Base-by-base conservation (phyloP, 2,797 vertebrate species). In the Limosa lapponica region DNA sequence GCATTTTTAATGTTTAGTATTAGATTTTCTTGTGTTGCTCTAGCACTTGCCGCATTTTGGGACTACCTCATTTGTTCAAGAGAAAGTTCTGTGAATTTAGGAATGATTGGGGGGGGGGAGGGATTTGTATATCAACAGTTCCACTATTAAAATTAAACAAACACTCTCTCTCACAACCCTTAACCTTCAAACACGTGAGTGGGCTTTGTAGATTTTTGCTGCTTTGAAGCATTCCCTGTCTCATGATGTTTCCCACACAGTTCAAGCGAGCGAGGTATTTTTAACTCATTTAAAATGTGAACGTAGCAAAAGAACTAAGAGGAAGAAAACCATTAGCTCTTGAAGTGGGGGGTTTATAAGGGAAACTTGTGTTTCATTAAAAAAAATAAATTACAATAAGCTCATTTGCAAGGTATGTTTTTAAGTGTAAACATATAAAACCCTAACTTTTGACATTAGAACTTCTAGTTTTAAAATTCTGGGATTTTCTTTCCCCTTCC, bases 201-300 rank as follows among this genome's bases (percentile, higher is more conserved):
- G 32, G 13, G 44, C 54, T 82, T 41, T 65, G 58, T 27, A 30
- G 67, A 49, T 49, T 66, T 70, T 66, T 86, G 43, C 70, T 82
- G 22, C 27, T 93, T 88, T 90, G 46, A 85, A 82, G 32, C 64
- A 37, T 80, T 89, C 57, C 8, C 34, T 61, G 28, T 37, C 32
- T 37, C 13, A 6, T 54, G 36, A 24, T 46, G 32, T 74, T 80
- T 80, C 51, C 69, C 69, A 37, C 57, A 71, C 23, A 70, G 75
- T 41, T 75, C 34, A 43, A 71, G 57, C 3, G 10, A 79, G 18
- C 19, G 17, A 59, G 19, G 24, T 59, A 58, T 52, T 70, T 70
- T 69, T 18, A 89, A 71, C 16, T 52, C 3, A 27, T 71, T 71
- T 71, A 34, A 77, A 59, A 65, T 49, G 24, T 49, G 72, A 87